Evolutionary conservation across 2,797 vertebrate species (phyloP), one percentile per base, ranked within the genome.

Genomic region (Sebastes diaconus): DNA sequence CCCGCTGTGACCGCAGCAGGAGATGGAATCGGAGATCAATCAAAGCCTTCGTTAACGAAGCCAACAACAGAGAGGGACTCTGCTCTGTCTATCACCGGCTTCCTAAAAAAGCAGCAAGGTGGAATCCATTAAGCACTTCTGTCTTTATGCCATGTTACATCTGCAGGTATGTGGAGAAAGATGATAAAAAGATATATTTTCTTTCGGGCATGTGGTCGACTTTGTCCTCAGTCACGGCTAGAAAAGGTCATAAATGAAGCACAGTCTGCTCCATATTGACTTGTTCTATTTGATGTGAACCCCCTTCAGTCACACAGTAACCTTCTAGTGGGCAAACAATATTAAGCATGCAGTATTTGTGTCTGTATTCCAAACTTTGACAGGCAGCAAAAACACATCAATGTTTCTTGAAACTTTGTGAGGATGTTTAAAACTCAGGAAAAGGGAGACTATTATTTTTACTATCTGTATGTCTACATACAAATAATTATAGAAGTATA

Each of bases 1-100:
- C 92, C 90, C 75, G 87, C 93, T 93, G 94, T 61, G 92, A 82
- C 75, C 82, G 22, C 93, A 91, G 91, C 85, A 18, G 79, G 87
- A 84, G 78, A 73, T 60, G 73, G 69, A 87, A 79, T 84, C 84
- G 46, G 42, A 86, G 87, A 93, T 94, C 90, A 93, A 91, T 93
- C 77, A 86, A 32, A 77, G 73, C 71, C 72, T 87, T 87, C 66
- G 69, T 90, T 92, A 95, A 87, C 91, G 83, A 80, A 82, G 88
- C 75, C 64, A 55, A 36, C 83, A 73, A 73, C 58, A 55, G 50
- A 79, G 77, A 75, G 16, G 34, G 80, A 73, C 81, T 84, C 73
- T 46, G 67, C 30, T 73, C 13, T 32, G 69, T 78, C 69, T 80
- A 60, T 93, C 85, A 88, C 34, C 61, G 73, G 65, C 57, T 67